phyloP scores from a whole-genome alignment of 2,888 invertebrate species.

The Sinhomidia bicolor region DNA sequence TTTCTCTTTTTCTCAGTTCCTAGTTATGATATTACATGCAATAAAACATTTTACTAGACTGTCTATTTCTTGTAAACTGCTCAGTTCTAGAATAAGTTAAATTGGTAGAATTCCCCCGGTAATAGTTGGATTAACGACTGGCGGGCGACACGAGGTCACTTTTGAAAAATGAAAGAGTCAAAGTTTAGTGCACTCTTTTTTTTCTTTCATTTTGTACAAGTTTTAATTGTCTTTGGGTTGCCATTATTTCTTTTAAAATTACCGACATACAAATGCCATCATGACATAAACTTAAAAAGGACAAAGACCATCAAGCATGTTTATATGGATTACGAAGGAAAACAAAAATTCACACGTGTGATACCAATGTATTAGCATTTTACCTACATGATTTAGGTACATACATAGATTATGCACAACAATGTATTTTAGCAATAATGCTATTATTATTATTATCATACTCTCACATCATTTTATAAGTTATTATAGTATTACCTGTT shows the following conservation, averaged over 20 bases:
- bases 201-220: background rate
- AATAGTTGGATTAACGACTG: background rate
- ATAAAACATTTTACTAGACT: too few relatives aligned
- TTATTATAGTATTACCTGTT: constrained; percentile 27
- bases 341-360: background rate
- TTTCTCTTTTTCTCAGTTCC: too few relatives aligned
- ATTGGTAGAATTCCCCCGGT: too few relatives aligned
- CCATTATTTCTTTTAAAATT: background rate
- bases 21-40: too few relatives aligned
- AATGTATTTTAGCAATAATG: background rate
- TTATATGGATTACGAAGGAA: background rate
- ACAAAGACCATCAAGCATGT: background rate
- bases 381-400: too few relatives aligned
- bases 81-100: too few relatives aligned
- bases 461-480: constrained; percentile 6
- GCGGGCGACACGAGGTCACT: constrained; percentile 18
- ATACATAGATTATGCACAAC: background rate
- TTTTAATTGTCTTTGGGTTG: constrained; percentile 14
- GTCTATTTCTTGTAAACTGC: too few relatives aligned
- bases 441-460: background rate
- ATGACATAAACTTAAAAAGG: background rate
- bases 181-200: constrained; percentile 3
- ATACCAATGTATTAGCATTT: too few relatives aligned
- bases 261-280: background rate
- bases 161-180: background rate